A percentile compares a stretch with the other conserved stretches of the same genome.
phyloP scores from a whole-genome alignment of 2,888 invertebrate genomes.

The Drosophila affinis region DNA sequence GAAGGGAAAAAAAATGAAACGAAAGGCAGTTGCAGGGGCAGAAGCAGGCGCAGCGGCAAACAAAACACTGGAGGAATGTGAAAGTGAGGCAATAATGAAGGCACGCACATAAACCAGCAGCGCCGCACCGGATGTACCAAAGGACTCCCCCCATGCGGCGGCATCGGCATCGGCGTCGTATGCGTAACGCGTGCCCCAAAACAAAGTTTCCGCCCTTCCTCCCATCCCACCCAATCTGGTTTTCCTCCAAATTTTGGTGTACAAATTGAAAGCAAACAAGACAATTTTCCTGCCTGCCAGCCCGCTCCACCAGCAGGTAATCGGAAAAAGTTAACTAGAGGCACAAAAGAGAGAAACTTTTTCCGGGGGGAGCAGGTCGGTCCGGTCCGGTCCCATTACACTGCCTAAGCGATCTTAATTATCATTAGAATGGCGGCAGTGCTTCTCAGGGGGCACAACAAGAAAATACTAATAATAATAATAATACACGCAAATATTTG shows the following conservation, averaged over 20 bases:
- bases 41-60: constrained; percentile 3
- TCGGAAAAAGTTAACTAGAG: constrained; percentile 16
- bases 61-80: constrained; percentile 24
- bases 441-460: neutral
- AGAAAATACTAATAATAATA: neutral
- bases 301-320: neutral
- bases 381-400: neutral
- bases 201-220: neutral
- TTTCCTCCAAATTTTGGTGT: constrained; percentile 19
- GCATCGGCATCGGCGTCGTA: neutral
- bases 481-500: constrained; percentile 22
- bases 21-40: neutral
- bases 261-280: constrained; percentile 60
- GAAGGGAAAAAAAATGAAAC: neutral
- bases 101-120: constrained; percentile 41
- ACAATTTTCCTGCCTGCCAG: neutral
- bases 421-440: neutral
- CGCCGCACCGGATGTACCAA: constrained; percentile 6
- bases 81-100: constrained; percentile 31
- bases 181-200: neutral
- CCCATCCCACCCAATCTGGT: too few species aligned
- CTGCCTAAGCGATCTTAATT: constrained; percentile 15
- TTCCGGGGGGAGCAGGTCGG: neutral
- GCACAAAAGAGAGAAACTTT: constrained; percentile 9
- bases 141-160: neutral